A percentile compares a stretch with the other conserved stretches of the same genome.
Conservation (phyloP, 2,113 vertebrate genomes). For the Melanerpes aurifrons region DNA sequence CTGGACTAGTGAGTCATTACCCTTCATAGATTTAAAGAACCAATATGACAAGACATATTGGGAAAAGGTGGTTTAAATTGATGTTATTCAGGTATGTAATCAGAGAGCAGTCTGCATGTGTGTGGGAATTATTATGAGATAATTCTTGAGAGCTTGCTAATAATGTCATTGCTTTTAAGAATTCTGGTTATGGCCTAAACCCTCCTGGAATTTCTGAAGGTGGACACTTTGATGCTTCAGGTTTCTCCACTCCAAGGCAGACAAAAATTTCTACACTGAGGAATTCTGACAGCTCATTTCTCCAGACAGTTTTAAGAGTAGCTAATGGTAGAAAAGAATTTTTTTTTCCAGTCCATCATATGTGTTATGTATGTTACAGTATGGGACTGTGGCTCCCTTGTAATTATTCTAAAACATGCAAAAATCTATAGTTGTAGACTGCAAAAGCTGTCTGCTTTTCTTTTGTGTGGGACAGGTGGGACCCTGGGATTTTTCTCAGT, state of each 20-base stretch:
- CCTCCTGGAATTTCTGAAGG: slow-evolving; percentile 30
- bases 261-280: not conserved
- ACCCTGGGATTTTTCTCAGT: not conserved
- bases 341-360: not conserved
- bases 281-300: not conserved
- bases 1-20: not conserved
- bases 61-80: slow-evolving; percentile 44
- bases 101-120: not conserved
- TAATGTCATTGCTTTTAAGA: slow-evolving; percentile 31
- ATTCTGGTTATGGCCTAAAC: not conserved
- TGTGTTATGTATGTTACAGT: not conserved
- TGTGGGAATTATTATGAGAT: slow-evolving; percentile 26
- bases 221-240: slow-evolving; percentile 2
- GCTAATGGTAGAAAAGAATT: not conserved
- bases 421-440: not conserved
- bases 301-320: not conserved
- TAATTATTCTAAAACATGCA: not conserved
- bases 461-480: not conserved
- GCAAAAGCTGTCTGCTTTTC: not conserved
- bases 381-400: not conserved
- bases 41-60: not conserved
- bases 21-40: not conserved
- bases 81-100: slow-evolving; percentile 20
- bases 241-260: not conserved
- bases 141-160: slow-evolving; percentile 54